These are phyloP conservation scores for Epinephelus moara DNA, from an alignment of 2,113 vertebrate species.

Conservation along the genomic window DNA sequence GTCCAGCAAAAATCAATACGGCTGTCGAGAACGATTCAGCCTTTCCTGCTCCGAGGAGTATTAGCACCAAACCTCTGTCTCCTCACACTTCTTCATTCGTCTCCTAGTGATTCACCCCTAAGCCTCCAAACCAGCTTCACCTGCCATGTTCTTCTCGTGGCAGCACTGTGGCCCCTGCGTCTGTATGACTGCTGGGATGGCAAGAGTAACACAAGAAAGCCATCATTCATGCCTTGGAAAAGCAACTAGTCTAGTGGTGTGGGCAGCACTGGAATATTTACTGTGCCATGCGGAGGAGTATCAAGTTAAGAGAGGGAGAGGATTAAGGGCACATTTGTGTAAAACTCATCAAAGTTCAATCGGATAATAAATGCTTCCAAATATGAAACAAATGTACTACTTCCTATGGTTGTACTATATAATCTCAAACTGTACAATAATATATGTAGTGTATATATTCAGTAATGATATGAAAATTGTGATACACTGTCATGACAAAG, in stretches of 20 bases:
- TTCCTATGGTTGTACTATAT: slow-evolving; percentile 1
- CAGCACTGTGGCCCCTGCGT: slow-evolving; percentile 44
- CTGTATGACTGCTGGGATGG: slow-evolving; percentile 38
- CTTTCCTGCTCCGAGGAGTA: slow-evolving; percentile 85
- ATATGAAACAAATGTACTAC: not conserved
- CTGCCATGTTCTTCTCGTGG: slow-evolving; percentile 71
- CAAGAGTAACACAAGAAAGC: slow-evolving; percentile 55
- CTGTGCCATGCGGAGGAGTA: slow-evolving; percentile 11
- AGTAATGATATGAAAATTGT: not conserved
- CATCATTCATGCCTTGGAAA: slow-evolving; percentile 52
- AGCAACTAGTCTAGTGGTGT: slow-evolving; percentile 9
- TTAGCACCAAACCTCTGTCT: slow-evolving; percentile 88
- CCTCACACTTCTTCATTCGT: slow-evolving; percentile 86
- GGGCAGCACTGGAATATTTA: slow-evolving; percentile 31
- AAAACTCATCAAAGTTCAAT: slow-evolving; percentile 22
- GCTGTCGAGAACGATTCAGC: slow-evolving; percentile 99
- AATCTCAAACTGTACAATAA: not conserved
- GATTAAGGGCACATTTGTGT: slow-evolving; percentile 29
- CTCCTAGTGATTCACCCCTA: slow-evolving; percentile 87
- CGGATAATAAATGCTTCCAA: slow-evolving; percentile 9
- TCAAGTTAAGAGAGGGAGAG: slow-evolving; percentile 19
- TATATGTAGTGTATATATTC: not conserved
- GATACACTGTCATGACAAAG: not conserved
- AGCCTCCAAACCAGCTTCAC: slow-evolving; percentile 85
- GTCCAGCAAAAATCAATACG: slow-evolving; percentile 99